These are phyloP conservation scores for Cyclopterus lumpus DNA, from an alignment of 2,797 vertebrate genomes.

Conservation along the genomic window DNA sequence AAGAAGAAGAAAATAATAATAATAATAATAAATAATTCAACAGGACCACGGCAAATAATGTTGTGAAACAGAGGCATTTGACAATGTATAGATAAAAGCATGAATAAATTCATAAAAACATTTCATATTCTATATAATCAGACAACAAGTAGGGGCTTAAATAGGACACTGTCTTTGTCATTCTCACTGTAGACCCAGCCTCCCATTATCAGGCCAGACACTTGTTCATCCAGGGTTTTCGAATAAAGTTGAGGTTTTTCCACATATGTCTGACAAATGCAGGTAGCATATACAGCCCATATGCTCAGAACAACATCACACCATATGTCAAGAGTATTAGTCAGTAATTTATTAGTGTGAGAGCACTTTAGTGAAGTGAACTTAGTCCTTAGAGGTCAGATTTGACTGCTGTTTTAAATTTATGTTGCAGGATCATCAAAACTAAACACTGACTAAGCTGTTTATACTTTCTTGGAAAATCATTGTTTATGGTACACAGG, in stretches of 20 bases:
- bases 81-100: background rate
- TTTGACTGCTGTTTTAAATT: background rate
- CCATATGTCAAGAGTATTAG: too few relatives aligned
- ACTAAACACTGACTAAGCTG: slow-evolving; percentile 13
- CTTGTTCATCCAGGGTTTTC: background rate
- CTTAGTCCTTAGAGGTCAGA: background rate
- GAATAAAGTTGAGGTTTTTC: background rate
- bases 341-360: background rate
- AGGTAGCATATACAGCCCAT: background rate
- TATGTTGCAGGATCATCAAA: background rate
- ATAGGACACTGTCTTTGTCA: background rate
- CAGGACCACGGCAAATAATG: background rate
- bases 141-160: background rate
- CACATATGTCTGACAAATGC: background rate
- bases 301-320: too few relatives aligned
- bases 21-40: background rate
- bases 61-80: background rate
- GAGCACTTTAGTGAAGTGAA: background rate
- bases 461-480: slow-evolving; percentile 12
- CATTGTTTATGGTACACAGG: background rate
- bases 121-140: background rate
- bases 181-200: background rate
- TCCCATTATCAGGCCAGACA: background rate
- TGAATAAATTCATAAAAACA: background rate
- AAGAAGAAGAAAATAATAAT: background rate